Conservation (phyloP, 2,888 invertebrate species). For the Stramonita haemastoma region DNA sequence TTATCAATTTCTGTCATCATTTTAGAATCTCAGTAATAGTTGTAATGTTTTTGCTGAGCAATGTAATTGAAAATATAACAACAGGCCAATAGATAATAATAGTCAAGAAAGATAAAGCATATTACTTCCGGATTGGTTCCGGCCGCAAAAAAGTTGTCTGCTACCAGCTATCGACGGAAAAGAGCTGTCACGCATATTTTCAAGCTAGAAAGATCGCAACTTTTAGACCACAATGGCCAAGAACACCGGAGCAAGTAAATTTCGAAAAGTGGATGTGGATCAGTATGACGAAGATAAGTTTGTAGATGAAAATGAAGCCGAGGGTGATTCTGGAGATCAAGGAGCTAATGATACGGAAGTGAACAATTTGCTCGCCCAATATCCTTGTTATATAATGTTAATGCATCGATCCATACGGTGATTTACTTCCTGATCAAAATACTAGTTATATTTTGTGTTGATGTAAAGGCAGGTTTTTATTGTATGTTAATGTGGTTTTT, state of each 20-base stretch:
- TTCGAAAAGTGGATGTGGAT: constrained; percentile 97
- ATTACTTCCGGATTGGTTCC: constrained; percentile 60
- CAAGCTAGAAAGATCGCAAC: not conserved
- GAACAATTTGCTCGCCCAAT: constrained; percentile 74
- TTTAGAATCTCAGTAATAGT: not conserved
- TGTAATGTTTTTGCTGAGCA: not conserved
- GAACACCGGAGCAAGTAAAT: constrained; percentile 93
- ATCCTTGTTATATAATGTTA: constrained; percentile 57
- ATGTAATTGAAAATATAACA: not conserved
- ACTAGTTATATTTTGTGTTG: too few relatives aligned
- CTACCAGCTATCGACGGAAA: not conserved
- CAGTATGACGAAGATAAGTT: constrained; percentile 91
- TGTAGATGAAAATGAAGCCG: constrained; percentile 83
- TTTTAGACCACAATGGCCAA: constrained; percentile 47
- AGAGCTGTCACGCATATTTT: not conserved
- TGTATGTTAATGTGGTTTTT: too few relatives aligned
- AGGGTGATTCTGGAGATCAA: constrained; percentile 90
- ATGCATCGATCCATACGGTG: too few relatives aligned
- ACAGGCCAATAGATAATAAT: too few relatives aligned
- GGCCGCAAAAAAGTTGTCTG: constrained; percentile 3
- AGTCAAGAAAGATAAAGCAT: not conserved
- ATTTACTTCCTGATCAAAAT: not conserved
- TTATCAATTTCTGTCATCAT: not conserved
- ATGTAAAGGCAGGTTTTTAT: too few relatives aligned
- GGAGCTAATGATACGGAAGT: constrained; percentile 94